Base-by-base conservation (phyloP, 2,888 invertebrate species). In the Fissipunctia ypsillon region DNA sequence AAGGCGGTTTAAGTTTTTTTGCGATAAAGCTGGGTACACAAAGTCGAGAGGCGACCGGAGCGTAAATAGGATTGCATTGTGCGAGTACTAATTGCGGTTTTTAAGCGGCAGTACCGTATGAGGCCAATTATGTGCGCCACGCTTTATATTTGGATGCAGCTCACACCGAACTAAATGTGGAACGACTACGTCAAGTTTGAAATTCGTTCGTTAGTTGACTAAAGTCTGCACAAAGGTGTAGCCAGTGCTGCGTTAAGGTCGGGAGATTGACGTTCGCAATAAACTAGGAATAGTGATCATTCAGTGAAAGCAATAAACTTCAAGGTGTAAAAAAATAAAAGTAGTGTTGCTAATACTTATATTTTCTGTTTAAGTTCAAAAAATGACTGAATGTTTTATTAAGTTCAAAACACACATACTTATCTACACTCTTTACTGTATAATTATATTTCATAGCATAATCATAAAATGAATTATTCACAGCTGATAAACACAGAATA, bases 91-190 rank as follows among this genome's bases (percentile, higher is more conserved):
- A 89, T 89, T 89, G 88, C 84, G 84, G 87, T 87, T 86, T 88
- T 86, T 76, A 86, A 83, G 73, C 78, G 81, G 73, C 41, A 52
- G 80, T 77, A 65, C 73, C 84, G 80, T 84, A 86, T 84, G 81
- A 69, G 69, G 87, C 89, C 89, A 90, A 89, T 90, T 90, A 89
- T 88, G 80, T 87, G 75, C 87, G 86, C 87, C 77, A 86, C 74
- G 84, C 81, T 82, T 83, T 84, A 81, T 73, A 74, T 69, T 80
- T 67, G 78, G 74, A 60, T 38, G 52, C 6, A 2, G 59, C 31
- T 89, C 31, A 87, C 84, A 87, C 83, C 74, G 74, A 65, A 35
- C 43, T 48, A 80, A 67, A 65, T 25, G 7, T n/a, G 16, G 16
- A 31, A 14, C 3, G 63, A n/a, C 5, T 9, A 45, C 0, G 16